Base-by-base conservation (phyloP, 2,888 invertebrate species). In the Lasioglossum pauxillum region DNA sequence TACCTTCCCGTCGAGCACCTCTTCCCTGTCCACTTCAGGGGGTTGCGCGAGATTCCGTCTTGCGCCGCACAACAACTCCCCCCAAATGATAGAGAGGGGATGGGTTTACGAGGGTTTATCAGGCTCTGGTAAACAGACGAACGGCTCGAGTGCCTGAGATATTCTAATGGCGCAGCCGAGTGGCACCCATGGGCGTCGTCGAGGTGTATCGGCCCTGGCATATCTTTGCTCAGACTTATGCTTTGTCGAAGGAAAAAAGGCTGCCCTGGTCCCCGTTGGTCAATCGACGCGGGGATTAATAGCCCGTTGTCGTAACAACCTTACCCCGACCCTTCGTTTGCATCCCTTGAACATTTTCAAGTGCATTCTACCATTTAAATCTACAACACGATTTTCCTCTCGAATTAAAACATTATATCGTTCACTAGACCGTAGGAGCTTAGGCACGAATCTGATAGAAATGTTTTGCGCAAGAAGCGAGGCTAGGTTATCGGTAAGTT, bases 151-250 rank as follows among this genome's bases (percentile, higher is more conserved):
- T 93, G 91, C 91, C 90, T 93, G 93, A 93, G 94, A 94, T 94
- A 95, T 94, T 95, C 94, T 93, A 94, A 95, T 94, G 94, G 93
- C 89, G 85, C 75, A 86, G 92, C 87, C 85, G 57, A 81, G 93
- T 93, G 88, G 92, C 92, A 90, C 95, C 93, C 95, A 84, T 73
- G 95, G 94, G 95, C 92, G 91, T 92, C 92, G 89, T 93, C 90
- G 87, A 75, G 89, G 86, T 90, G 83, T 92, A 93, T 93, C 92
- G 92, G 90, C 89, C 85, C 88, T 88, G 92, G 90, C 93, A 78
- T 87, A 90, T 91, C 90, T 93, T 93, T 90, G 86, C 90, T 88
- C 38, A 90, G 93, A 94, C 93, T 93, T 94, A 94, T 93, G 93
- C 90, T 87, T 53, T 87, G 83, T 49, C 84, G 85, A 87, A 88